Conservation (phyloP, 2,888 invertebrate species). For the Biston betularia region DNA sequence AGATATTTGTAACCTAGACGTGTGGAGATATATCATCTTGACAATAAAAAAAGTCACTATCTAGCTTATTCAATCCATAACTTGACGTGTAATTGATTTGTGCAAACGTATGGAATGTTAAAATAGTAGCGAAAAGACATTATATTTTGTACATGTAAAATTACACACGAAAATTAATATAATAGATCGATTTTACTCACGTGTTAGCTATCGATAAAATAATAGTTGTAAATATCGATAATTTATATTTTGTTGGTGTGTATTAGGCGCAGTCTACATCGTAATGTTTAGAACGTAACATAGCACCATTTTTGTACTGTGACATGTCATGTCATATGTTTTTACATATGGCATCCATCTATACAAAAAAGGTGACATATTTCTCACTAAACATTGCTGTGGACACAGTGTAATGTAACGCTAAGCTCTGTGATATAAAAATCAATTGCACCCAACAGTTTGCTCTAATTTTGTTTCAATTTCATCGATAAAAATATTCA, state of each 20-base stretch:
- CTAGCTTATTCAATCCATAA: conserved; percentile 21
- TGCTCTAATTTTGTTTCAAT: conserved; percentile 41
- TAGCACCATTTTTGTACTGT: background rate
- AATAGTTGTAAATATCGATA: conserved; percentile 52
- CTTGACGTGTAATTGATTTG: conserved; percentile 13
- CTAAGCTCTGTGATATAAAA: conserved; percentile 73
- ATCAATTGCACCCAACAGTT: conserved; percentile 65
- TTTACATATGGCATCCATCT: background rate
- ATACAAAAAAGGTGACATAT: background rate
- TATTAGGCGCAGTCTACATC: conserved; percentile 34
- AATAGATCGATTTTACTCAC: conserved; percentile 48
- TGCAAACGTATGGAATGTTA: conserved; percentile 25
- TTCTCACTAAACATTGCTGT: background rate
- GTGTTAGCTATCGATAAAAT: conserved; percentile 42
- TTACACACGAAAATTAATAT: conserved; percentile 10
- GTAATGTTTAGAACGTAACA: background rate
- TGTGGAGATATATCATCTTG: conserved; percentile 23
- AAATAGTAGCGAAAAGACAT: conserved; percentile 28
- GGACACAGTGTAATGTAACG: conserved; percentile 45
- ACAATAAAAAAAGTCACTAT: conserved; percentile 33
- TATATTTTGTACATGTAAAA: conserved; percentile 30
- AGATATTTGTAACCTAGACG: conserved; percentile 18
- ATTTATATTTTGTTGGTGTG: conserved; percentile 66
- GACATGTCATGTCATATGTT: background rate
- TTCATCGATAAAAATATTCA: conserved; percentile 18